Percentiles rank a stretch among this genome's conserved stretches.
Evolutionary conservation across 2,888 invertebrate species (phyloP).

Genomic region (Pollenia griseotomentosa): DNA sequence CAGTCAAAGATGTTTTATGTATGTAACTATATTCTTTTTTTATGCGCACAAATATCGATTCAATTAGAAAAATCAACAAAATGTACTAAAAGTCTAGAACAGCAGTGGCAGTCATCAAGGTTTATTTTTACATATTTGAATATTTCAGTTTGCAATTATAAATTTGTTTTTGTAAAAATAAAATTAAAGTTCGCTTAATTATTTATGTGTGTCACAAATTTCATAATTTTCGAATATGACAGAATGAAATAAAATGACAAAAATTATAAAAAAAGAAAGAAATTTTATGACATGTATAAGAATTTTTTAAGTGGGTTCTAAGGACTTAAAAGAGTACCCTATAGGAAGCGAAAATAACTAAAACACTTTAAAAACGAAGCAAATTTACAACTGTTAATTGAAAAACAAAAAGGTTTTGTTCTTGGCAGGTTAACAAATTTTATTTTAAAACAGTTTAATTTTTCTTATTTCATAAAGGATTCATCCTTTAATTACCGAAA

Average conservation of each 20-base stretch:
- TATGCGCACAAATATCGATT: conserved; percentile 47
- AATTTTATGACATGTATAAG: conserved; percentile 39
- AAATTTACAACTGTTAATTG: too few species aligned
- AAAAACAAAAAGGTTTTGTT: too few species aligned
- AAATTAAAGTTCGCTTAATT: conserved; percentile 56
- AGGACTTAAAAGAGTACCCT: conserved; percentile 6
- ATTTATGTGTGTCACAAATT: conserved; percentile 62
- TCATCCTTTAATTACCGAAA: too few species aligned
- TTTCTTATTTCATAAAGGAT: too few species aligned
- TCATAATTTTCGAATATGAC: conserved; percentile 63
- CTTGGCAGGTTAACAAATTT: too few species aligned
- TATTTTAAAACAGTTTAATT: too few species aligned
- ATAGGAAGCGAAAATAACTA: neutral
- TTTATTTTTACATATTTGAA: conserved; percentile 14
- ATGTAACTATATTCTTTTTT: conserved; percentile 31
- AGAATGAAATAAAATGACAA: conserved; percentile 43
- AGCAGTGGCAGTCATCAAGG: conserved; percentile 41
- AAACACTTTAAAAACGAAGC: too few species aligned
- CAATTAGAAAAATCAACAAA: conserved; percentile 46
- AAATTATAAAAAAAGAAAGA: conserved; percentile 12
- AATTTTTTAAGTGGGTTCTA: conserved; percentile 43
- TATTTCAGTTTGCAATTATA: conserved; percentile 52
- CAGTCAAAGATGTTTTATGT: conserved; percentile 56
- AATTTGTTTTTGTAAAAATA: conserved; percentile 28
- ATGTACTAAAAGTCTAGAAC: conserved; percentile 1